A percentile compares a stretch with the other conserved stretches of the same genome.
Evolutionary conservation across 30 jellyfish, hydroid and myxozoan genomes (phyloP).

Genomic region (Pseudorhiza aurosa): DNA sequence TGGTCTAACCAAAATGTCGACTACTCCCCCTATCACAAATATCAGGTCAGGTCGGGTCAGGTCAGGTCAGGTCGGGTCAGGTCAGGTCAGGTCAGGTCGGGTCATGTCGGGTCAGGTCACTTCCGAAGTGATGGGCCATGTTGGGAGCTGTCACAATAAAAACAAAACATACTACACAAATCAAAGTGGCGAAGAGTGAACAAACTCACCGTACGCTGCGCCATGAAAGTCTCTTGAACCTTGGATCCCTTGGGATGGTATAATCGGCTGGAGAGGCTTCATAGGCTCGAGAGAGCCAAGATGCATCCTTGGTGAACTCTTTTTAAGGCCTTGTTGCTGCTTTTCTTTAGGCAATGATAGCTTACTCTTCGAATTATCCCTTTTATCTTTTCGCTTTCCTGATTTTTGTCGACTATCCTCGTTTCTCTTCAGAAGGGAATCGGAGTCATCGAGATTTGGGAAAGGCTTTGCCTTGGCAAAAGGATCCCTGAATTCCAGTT

Average conservation of each 20-base stretch:
- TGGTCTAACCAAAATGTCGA: no score
- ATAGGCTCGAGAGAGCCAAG: conserved; percentile 65
- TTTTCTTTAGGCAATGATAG: conserved; percentile 39
- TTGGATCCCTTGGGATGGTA: conserved; percentile 54
- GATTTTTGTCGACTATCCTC: conserved; percentile 48
- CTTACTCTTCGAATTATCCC: conserved; percentile 13
- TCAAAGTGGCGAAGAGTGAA: no score
- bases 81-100: no score
- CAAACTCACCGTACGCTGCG: no score
- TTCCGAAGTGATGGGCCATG: neutral
- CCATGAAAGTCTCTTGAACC: conserved; percentile 22
- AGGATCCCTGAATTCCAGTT: conserved; percentile 50
- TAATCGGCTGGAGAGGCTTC: conserved; percentile 68
- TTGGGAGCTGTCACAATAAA: no score
- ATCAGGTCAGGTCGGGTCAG: no score
- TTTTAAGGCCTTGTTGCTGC: neutral
- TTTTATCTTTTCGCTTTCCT: conserved; percentile 45
- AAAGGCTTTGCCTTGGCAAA: conserved; percentile 43
- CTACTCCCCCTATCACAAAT: no score
- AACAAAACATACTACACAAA: no score
- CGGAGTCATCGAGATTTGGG: conserved; percentile 1
- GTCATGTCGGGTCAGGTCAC: no score
- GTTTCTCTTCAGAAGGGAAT: neutral
- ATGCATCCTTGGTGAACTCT: conserved; percentile 8
- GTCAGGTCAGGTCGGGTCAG: no score